Evolutionary conservation across 1,140 invertebrate genomes (phyloP).

Genomic region (Charaxes varanes): DNA sequence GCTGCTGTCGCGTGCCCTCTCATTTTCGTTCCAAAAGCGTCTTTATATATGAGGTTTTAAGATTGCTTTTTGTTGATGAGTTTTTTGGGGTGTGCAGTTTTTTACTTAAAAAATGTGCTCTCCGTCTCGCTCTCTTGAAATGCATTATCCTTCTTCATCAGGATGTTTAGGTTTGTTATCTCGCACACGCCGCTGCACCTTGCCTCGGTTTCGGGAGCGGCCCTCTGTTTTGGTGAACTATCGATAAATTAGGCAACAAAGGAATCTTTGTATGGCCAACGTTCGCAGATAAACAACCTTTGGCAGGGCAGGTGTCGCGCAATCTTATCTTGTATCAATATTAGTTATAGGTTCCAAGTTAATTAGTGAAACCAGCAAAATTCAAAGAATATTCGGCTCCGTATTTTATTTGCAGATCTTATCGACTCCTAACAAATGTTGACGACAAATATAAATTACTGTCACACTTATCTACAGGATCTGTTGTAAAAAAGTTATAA

Average conservation of each 20-base stretch:
- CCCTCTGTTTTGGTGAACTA: constrained; percentile 38
- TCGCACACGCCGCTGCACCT: constrained; percentile 64
- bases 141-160: constrained; percentile 50
- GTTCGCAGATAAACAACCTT: constrained; percentile 60
- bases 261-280: constrained; percentile 48
- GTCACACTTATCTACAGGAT: no score
- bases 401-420: constrained; percentile 16
- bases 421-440: constrained; percentile 8
- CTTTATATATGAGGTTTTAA: constrained; percentile 19
- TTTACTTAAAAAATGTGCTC: constrained; percentile 48
- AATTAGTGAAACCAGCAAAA: constrained; percentile 33
- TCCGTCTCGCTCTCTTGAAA: constrained; percentile 43
- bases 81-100: constrained; percentile 31
- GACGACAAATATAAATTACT: not conserved
- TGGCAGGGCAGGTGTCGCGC: constrained; percentile 44
- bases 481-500: no score
- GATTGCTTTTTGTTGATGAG: constrained; percentile 7
- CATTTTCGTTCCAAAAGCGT: constrained; percentile 11
- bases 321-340: constrained; percentile 54
- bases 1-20: constrained; percentile 63
- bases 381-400: constrained; percentile 1
- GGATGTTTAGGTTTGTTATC: constrained; percentile 68
- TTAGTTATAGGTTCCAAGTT: constrained; percentile 29
- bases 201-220: constrained; percentile 43
- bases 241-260: constrained; percentile 62